Conservation (phyloP, 2,888 invertebrate species). For the Trisateles emortualis region DNA sequence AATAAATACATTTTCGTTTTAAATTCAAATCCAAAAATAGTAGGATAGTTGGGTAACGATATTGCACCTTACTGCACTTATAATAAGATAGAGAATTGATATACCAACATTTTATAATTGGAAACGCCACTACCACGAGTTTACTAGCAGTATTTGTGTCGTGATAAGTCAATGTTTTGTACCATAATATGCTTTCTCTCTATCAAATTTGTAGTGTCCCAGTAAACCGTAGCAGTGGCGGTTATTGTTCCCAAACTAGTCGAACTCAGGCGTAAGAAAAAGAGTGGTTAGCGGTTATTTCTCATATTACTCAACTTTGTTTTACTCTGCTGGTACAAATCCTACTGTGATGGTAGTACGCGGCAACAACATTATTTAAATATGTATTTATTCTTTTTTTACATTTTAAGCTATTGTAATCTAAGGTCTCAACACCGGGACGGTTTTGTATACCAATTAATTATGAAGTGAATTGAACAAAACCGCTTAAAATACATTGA, state of each 20-base stretch:
- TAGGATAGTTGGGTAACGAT: conserved; percentile 65
- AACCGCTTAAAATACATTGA: conserved; percentile 48
- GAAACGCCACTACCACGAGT: conserved; percentile 46
- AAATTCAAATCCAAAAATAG: conserved; percentile 58
- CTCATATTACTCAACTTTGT: conserved; percentile 51
- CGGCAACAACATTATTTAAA: conserved; percentile 53
- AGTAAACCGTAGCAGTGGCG: conserved; percentile 52
- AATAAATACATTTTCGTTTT: conserved; percentile 64
- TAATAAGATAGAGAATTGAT: conserved; percentile 62
- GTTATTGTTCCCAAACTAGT: conserved; percentile 41
- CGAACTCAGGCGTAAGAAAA: conserved; percentile 40
- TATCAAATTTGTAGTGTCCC: conserved; percentile 42
- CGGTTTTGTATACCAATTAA: conserved; percentile 54
- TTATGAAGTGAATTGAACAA: conserved; percentile 47
- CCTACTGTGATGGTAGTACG: conserved; percentile 49
- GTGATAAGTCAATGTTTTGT: conserved; percentile 47
- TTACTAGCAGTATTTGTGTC: conserved; percentile 43
- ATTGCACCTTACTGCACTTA: conserved; percentile 69
- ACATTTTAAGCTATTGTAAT: conserved; percentile 52
- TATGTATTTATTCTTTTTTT: conserved; percentile 53
- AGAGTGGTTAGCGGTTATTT: conserved; percentile 46
- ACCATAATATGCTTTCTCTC: conserved; percentile 46
- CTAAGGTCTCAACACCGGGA: conserved; percentile 54
- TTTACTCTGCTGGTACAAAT: conserved; percentile 53
- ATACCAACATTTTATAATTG: conserved; percentile 45